Base-by-base conservation (phyloP, 1,140 invertebrate genomes). In the Drosophila biarmipes region DNA sequence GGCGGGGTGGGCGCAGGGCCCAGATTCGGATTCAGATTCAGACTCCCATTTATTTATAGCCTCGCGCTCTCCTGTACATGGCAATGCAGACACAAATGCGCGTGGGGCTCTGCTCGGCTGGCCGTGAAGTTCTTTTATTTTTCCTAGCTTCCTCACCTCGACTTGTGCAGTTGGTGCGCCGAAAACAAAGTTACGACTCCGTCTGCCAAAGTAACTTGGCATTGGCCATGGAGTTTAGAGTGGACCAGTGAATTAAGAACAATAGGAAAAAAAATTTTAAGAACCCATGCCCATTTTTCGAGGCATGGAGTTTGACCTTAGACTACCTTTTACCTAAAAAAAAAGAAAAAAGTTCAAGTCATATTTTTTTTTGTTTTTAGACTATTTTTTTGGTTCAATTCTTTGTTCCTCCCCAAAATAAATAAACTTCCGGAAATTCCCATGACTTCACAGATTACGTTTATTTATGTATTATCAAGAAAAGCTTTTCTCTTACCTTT, bases 11-110 rank as follows among this genome's bases (percentile, higher is more conserved):
- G 56, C 62, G 55, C 38, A 8, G 24, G 24, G 59, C 38, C 58
- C 63, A 42, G 59, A 64, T 63, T 73, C 38, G 29, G 45, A 67
- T 57, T 73, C 63, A 42, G 59, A 64, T 63, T 73, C 38, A 34
- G 45, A 67, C 61, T 73, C 38, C 43, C 74, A 63, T 86, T 80
- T 87, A 87, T 86, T 86, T 78, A 62, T 87, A 75, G 71, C 69
- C 74, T 69, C 24, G 37, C 45, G 56, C 63, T 46, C 71, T 63
- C 73, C 74, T 62, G 31, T 42, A 46, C 55, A 43, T 24, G 24
- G 1, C 3, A 24, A 24, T 64, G 63, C 63, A 62, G 17, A 17
- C n/a, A 51, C 48, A 59, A 81, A 78, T 87, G 73, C 73, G 53
- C 80, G 55, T 61, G 62, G 31, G 43, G 62, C 69, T 61, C 73